Evolutionary conservation across 2,888 invertebrate genomes (phyloP).

Genomic region (Drosophila falleni): DNA sequence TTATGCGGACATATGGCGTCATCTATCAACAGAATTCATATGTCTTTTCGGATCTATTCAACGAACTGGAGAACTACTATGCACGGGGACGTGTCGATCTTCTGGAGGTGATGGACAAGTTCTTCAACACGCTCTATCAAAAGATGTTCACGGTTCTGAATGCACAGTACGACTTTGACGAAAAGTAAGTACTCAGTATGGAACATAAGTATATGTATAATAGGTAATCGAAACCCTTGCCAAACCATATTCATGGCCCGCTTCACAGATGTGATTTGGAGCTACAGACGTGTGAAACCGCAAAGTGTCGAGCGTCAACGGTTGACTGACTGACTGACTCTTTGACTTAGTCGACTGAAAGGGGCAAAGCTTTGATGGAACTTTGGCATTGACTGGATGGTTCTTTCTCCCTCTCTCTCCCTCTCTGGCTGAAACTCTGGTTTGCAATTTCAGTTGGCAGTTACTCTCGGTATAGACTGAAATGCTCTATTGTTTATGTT

Average conservation of each 20-base stretch:
- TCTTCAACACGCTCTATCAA: constrained; percentile 96
- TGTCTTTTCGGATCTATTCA: constrained; percentile 96
- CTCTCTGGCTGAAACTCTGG: constrained; percentile 29
- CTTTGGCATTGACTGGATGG: constrained; percentile 51
- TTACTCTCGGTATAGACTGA: constrained; percentile 18
- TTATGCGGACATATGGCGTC: constrained; percentile 96
- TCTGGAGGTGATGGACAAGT: constrained; percentile 94
- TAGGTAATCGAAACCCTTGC: constrained; percentile 52
- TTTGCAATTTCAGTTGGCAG: constrained; percentile 69
- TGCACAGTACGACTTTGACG: constrained; percentile 95
- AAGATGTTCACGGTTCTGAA: constrained; percentile 98
- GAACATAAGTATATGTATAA: background rate
- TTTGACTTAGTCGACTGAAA: constrained; percentile 30
- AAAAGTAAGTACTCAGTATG: constrained; percentile 88
- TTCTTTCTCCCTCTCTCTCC: constrained; percentile 2
- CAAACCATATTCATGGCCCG: constrained; percentile 10
- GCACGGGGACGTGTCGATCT: constrained; percentile 93
- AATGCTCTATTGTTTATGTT: constrained; percentile 53
- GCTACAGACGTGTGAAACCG: constrained; percentile 76
- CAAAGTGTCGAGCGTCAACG: constrained; percentile 67
- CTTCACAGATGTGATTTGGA: constrained; percentile 49
- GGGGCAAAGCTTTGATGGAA: constrained; percentile 42
- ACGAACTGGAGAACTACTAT: constrained; percentile 95
- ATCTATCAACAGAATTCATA: constrained; percentile 97
- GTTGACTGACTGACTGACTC: constrained; percentile 43